Base-by-base conservation (phyloP, 2,113 vertebrate species). In the Salvator merianae region DNA sequence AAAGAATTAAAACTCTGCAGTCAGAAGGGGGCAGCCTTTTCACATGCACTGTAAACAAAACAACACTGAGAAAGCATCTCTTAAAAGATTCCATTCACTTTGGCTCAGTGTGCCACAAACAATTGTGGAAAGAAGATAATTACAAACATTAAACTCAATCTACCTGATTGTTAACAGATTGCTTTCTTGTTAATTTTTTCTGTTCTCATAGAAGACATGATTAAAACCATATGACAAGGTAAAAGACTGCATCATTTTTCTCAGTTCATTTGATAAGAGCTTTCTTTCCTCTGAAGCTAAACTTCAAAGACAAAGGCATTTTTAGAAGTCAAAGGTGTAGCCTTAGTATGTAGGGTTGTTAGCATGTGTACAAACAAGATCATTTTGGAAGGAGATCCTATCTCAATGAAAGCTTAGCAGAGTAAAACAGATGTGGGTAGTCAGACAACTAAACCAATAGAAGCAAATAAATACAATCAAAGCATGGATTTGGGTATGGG, bases 1-100 rank as follows among this genome's bases (percentile, higher is more conserved):
- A 88, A 78, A 1, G 0, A 88, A 84, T 30, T 0, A 55, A 74
- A 72, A 81, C n/a, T 36, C 7, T 84, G 0, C 77, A 84, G 91
- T 92, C 94, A 94, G 91, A 91, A 94, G 93, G 91, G 94, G 94
- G 93, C 94, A 94, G 92, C 84, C 89, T 94, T 87, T 92, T 92
- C 93, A 85, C 86, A 90, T 83, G 69, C 84, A 92, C 75, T 86
- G 18, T 86, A 92, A 89, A 86, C 2, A 24, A 87, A 84, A 90
- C 73, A 13, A 69, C 36, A 18, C 47, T 20, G 14, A 14, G 74
- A 55, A 82, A 90, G 86, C 20, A 53, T 32, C 24, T 26, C 16
- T 78, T n/a, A 89, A 87, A 84, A 83, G 38, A 38, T 34, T 90
- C 76, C 20, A 84, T 81, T 91, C 26, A 3, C 77, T 83, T 0